Conservation (phyloP, 2,797 vertebrate species). For the Muscicapa striata region DNA sequence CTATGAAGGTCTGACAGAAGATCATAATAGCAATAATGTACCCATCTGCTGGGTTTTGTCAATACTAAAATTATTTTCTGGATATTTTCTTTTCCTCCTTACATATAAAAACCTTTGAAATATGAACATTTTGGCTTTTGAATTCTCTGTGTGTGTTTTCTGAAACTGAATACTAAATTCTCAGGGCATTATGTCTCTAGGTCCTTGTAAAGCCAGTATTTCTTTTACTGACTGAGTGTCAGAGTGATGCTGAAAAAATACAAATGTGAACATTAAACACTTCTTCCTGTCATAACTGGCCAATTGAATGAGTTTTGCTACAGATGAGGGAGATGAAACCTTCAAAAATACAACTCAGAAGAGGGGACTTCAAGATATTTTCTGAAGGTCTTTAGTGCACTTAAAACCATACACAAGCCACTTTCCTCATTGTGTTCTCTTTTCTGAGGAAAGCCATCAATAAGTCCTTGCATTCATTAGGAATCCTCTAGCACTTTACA, state of each 20-base stretch:
- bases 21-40: neutral
- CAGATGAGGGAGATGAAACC: neutral
- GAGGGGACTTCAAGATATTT: neutral
- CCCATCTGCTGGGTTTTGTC: neutral
- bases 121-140: neutral
- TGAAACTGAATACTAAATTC: neutral
- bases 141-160: neutral
- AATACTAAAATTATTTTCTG: neutral
- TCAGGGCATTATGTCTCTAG: neutral
- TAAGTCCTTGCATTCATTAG: neutral
- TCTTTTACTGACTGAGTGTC: neutral
- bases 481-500: neutral
- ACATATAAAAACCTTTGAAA: neutral
- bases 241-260: conserved; percentile 15
- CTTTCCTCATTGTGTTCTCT: neutral
- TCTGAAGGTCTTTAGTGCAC: neutral
- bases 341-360: neutral
- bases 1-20: neutral
- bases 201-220: neutral
- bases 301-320: neutral
- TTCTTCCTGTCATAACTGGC: neutral
- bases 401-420: neutral
- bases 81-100: neutral
- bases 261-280: neutral
- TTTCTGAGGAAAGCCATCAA: neutral